Evolutionary conservation across 2,113 vertebrate species (phyloP).

Genomic region (Oreocharis arfaki): DNA sequence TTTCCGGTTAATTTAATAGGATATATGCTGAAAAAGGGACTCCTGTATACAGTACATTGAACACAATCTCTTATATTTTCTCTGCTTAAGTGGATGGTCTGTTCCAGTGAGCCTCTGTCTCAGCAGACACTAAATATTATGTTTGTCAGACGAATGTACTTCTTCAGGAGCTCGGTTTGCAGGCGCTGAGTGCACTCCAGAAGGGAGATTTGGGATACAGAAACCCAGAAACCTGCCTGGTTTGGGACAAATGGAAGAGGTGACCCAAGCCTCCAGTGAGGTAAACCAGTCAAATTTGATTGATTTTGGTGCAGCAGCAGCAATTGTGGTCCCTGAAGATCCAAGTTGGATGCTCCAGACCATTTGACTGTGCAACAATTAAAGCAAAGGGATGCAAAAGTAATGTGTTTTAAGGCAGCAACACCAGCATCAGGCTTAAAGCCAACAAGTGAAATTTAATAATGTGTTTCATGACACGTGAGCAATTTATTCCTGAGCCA

Average conservation of each 20-base stretch:
- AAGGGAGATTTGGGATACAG: fast-evolving
- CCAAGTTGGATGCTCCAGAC: neutral
- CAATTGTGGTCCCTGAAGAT: neutral
- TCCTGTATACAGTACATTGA: constrained; percentile 24
- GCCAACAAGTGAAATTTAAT: neutral
- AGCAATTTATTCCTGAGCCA: neutral
- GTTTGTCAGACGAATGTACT: neutral
- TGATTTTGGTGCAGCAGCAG: neutral
- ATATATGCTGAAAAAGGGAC: constrained; percentile 36
- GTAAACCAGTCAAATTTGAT: neutral
- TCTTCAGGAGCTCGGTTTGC: neutral
- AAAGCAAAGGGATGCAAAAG: neutral
- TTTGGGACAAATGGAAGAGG: neutral
- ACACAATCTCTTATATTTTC: constrained; percentile 8
- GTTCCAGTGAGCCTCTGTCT: neutral
- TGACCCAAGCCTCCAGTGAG: neutral
- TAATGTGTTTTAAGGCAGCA: fast-evolving
- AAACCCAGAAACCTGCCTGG: neutral
- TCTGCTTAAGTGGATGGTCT: neutral
- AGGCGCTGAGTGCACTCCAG: neutral
- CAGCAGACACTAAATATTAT: neutral
- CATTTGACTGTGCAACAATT: neutral
- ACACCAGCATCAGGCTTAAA: neutral
- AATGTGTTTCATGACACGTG: neutral
- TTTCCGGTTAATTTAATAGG: constrained; percentile 57